These are phyloP conservation scores for Aleadryas rufinucha DNA, from an alignment of 2,113 vertebrate species.

Conservation along the genomic window DNA sequence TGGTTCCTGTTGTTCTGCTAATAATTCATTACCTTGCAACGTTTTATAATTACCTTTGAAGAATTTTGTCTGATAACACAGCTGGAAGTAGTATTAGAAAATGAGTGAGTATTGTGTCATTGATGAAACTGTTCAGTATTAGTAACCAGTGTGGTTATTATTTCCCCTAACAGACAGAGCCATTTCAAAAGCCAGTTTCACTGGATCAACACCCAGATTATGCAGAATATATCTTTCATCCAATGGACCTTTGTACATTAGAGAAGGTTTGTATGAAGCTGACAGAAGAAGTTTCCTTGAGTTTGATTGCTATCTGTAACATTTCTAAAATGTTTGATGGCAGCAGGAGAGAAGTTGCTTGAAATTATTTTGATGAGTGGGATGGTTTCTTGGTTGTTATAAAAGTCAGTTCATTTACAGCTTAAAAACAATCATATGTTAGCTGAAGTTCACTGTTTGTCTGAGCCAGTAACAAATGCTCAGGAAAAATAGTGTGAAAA, in stretches of 20 bases:
- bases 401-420: background rate
- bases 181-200: constrained; percentile 96
- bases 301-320: background rate
- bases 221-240: constrained; percentile 97
- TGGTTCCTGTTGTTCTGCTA: background rate
- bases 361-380: background rate
- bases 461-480: background rate
- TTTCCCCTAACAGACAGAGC: constrained; percentile 84
- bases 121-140: background rate
- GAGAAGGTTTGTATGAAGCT: constrained; percentile 87
- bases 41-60: background rate
- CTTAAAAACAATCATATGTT: background rate
- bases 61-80: background rate
- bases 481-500: background rate
- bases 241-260: constrained; percentile 96
- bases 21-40: background rate
- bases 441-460: background rate
- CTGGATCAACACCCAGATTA: constrained; percentile 98
- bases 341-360: background rate
- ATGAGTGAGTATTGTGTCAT: background rate
- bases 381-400: background rate
- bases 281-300: background rate
- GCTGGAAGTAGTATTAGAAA: background rate
- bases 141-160: background rate
- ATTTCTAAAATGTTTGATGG: background rate